Evolutionary conservation across 30 jellyfish, hydroid and myxozoan genomes (phyloP), one percentile per base, ranked within the genome.

Genomic region (Haliclystus octoradiatus): DNA sequence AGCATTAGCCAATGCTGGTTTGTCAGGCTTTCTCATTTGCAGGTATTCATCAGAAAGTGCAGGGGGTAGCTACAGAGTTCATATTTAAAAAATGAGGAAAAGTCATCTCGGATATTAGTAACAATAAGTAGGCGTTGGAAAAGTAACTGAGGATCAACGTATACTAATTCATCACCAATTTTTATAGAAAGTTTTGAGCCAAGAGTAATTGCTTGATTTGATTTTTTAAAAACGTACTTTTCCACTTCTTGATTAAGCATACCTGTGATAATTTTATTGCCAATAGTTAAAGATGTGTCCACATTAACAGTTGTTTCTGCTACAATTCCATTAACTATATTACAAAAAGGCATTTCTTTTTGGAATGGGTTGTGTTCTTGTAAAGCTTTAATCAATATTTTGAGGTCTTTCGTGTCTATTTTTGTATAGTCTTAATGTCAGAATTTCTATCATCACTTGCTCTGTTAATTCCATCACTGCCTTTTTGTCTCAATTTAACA

Each of bases 111-210:
- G 22, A 26, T 14, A 7, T 26, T 47, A 23, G 40, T 25, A 14
- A 32, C 78, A 30, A 47, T 29, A 9, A 74, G 62, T 13, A 62
- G 70, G 22, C 63, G 65, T 63, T 74, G 85, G 47, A 65, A 65
- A 4, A 65, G 53, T 15, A 24, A 82, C 50, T 29, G 73, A 13
- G 87, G 80, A 50, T 75, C 87, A 12, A 75, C 80, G 28, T 50
- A 65, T 26, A 75, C 51, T 68, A 22, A 29, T 75, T 75, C 87
- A 64, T 79, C 79, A 28, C 50, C 69, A 23, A 68, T 26, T 77
- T 52, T 67, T 33, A 33, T 65, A 15, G 34, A 13, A 33, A 52
- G 33, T 7, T 57, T 50, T 68, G 76, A 19, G 31, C 52, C 47
- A 12, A 30, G 78, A 26, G 75, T 47, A 22, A 52, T 76, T 0